A percentile compares a stretch with the other conserved stretches of the same genome.
Evolutionary conservation across 2,888 invertebrate species (phyloP).

Genomic region (Tortrix viridana): DNA sequence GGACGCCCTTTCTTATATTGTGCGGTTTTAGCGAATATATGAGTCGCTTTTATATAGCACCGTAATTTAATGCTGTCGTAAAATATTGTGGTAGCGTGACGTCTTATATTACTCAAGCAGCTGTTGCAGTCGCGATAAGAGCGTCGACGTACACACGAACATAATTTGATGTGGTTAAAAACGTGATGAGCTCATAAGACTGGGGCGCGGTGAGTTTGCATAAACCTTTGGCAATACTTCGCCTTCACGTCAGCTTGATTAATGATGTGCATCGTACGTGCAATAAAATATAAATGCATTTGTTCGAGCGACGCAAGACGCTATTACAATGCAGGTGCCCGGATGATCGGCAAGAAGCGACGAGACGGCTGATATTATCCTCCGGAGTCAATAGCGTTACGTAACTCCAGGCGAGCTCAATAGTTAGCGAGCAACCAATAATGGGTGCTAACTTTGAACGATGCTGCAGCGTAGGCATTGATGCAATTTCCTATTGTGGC

Average conservation of each 20-base stretch:
- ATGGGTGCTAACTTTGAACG: conserved; percentile 34
- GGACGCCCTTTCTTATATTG: conserved; percentile 50
- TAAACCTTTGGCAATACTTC: conserved; percentile 67
- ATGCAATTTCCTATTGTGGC: conserved; percentile 44
- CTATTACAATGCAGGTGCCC: conserved; percentile 41
- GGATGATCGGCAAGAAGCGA: conserved; percentile 13
- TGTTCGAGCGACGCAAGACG: conserved; percentile 57
- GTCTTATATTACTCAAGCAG: conserved; percentile 62
- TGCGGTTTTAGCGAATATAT: conserved; percentile 52
- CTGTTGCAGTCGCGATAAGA: conserved; percentile 50
- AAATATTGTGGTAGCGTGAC: conserved; percentile 61
- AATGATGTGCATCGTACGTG: conserved; percentile 55
- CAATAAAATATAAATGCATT: conserved; percentile 34
- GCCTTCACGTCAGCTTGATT: conserved; percentile 65
- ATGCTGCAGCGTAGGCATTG: conserved; percentile 41
- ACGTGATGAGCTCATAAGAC: conserved; percentile 70
- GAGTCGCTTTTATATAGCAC: conserved; percentile 55
- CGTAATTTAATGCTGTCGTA: conserved; percentile 68
- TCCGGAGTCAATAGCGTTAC: conserved; percentile 17
- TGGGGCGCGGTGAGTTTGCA: conserved; percentile 56
- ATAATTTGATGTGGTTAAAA: conserved; percentile 67
- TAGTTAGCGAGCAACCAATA: conserved; percentile 33
- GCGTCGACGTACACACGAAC: conserved; percentile 46
- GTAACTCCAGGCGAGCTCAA: conserved; percentile 22
- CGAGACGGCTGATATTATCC: conserved; percentile 6